Percentiles rank a stretch among this genome's conserved stretches.
These are phyloP conservation scores for Odontamblyopus rebecca DNA, from an alignment of 2,797 vertebrate genomes.

Conservation along the genomic window DNA sequence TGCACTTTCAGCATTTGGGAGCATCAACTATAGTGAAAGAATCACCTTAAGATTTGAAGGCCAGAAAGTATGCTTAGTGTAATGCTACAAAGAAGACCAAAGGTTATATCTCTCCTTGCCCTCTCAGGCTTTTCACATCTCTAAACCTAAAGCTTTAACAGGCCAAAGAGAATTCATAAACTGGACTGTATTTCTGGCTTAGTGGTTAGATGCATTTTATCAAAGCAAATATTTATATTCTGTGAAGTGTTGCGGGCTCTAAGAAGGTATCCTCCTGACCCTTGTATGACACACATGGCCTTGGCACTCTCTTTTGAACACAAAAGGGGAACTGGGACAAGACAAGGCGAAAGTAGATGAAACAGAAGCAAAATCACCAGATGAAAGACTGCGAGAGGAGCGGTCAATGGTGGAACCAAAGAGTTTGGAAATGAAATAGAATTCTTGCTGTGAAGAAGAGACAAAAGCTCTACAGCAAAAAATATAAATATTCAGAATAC, in stretches of 20 bases:
- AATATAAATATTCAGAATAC: conserved; percentile 14
- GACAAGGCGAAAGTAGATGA: conserved; percentile 17
- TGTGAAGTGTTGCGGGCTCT: conserved; percentile 30
- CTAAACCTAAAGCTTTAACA: neutral
- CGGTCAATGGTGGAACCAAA: conserved; percentile 8
- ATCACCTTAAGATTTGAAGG: neutral
- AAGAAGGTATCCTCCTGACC: conserved; percentile 8
- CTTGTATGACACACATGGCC: conserved; percentile 14
- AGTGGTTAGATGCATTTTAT: neutral
- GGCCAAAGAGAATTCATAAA: neutral
- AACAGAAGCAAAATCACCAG: conserved; percentile 25
- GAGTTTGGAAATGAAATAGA: conserved; percentile 14
- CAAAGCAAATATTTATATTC: neutral
- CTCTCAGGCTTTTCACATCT: neutral
- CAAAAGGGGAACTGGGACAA: conserved; percentile 4
- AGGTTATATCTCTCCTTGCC: neutral
- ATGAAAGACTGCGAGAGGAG: neutral
- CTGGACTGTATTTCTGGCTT: neutral
- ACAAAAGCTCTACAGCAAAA: neutral
- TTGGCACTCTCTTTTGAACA: conserved; percentile 22
- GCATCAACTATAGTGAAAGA: too few relatives aligned
- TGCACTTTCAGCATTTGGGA: neutral
- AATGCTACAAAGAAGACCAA: neutral
- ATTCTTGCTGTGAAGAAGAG: conserved; percentile 11
- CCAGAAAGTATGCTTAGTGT: neutral